Base-by-base conservation (phyloP, 2,888 invertebrate species). In the Matsumyia berberina region DNA sequence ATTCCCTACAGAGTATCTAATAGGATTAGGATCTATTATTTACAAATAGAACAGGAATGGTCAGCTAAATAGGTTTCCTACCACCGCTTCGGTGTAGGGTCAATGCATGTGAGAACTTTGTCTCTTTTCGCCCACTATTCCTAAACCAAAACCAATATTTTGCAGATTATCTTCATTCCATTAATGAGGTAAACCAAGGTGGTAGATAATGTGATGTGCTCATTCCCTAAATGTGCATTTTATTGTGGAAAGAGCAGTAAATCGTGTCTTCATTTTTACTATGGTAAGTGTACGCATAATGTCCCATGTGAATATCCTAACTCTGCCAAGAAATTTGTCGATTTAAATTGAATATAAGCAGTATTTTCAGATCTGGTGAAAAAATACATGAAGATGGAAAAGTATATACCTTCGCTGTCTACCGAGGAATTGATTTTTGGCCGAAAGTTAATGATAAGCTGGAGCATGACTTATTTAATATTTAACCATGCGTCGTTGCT, bases 11-110 rank as follows among this genome's bases (percentile, higher is more conserved):
- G 35, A 37, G n/a, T 69, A 8, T 39, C 35, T 77, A 77, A 77
- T 70, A 24, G 82, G 82, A 82, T 82, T 76, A 64, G 33, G n/a
- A 29, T 67, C 6, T 1, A 39, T 33, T 42, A 35, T 42, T 46
- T 58, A 9, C 58, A 37, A 49, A 70, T 46, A 29, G 2, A 46
- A 9, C 31, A 53, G 44, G 5, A 55, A 31, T 31, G n/a, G 33
- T 9, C 35, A 42, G n/a, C 2, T 15, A 24, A 29, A 5, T 5
- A 60, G 8, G 29, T 44, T 15, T 7, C 60, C 12, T 17, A 24
- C 19, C 7, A 12, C 4, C 11, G 19, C 4, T 4, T 0, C n/a
- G 19, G 19, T 24, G 19, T 17, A n/a, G n/a, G n/a, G n/a, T n/a
- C n/a, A n/a, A n/a, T 46, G 17, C 19, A 46, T 19, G 46, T 19